Percentiles rank a stretch among this genome's conserved stretches.
These are phyloP conservation scores for Gallinago jamesoni DNA, from an alignment of 2,113 vertebrate genomes.

Conservation along the genomic window DNA sequence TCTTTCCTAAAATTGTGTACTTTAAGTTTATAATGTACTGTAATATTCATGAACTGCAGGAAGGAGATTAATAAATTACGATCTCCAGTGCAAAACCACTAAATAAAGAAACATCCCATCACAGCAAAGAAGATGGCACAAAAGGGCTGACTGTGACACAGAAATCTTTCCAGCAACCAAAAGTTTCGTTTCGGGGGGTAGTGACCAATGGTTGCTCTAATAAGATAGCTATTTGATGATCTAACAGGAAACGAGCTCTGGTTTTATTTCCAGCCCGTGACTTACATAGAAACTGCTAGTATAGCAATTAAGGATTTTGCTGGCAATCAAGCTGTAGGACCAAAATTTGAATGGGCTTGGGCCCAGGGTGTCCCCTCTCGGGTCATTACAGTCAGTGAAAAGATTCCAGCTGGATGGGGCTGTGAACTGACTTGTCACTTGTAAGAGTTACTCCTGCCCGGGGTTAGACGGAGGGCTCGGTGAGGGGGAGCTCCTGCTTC, in stretches of 20 bases:
- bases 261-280: neutral
- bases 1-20: neutral
- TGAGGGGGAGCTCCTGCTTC: neutral
- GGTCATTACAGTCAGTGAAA: neutral
- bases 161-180: neutral
- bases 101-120: neutral
- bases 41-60: neutral
- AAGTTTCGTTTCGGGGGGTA: neutral
- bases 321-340: neutral
- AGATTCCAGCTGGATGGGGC: neutral
- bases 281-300: neutral
- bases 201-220: neutral
- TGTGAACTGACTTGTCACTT: neutral
- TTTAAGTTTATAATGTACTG: neutral
- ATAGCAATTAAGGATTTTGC: neutral
- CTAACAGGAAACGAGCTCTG: neutral
- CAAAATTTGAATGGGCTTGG: neutral
- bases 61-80: neutral
- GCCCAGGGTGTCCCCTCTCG: neutral
- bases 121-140: neutral
- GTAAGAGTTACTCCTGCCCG: neutral
- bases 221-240: neutral
- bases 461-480: neutral
- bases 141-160: neutral
- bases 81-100: neutral